A percentile compares a stretch with the other conserved stretches of the same genome.
These are phyloP conservation scores for Lepidochitona cinerea DNA, from an alignment of 2,888 invertebrate genomes.

Conservation along the genomic window DNA sequence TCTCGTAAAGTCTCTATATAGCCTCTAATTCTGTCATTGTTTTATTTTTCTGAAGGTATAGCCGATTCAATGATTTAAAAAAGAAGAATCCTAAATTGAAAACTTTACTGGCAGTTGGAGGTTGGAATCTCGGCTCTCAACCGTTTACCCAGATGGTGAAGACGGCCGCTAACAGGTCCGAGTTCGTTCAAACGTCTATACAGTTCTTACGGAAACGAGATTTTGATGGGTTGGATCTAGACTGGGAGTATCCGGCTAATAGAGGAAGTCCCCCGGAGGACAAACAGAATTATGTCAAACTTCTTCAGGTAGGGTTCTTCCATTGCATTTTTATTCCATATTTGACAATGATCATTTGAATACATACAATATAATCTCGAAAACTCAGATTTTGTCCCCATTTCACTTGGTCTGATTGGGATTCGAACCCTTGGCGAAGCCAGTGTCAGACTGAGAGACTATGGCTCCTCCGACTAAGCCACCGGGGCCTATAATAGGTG, in stretches of 20 bases:
- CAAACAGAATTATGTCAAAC: conserved; percentile 45
- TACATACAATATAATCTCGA: too few relatives aligned
- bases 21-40: not conserved
- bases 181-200: conserved; percentile 51
- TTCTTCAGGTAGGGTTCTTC: conserved; percentile 43
- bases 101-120: conserved; percentile 88
- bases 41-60: conserved; percentile 75
- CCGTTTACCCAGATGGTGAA: conserved; percentile 66
- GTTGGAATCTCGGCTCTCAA: conserved; percentile 92
- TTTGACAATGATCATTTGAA: too few relatives aligned
- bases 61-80: conserved; percentile 81
- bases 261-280: conserved; percentile 62
- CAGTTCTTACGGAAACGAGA: conserved; percentile 69
- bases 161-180: conserved; percentile 37
- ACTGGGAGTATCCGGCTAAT: conserved; percentile 90
- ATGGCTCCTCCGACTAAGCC: too few relatives aligned
- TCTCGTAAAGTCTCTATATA: too few relatives aligned
- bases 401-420: too few relatives aligned
- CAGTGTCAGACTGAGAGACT: too few relatives aligned
- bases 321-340: too few relatives aligned
- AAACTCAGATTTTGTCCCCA: too few relatives aligned
- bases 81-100: conserved; percentile 80
- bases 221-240: conserved; percentile 90
- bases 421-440: too few relatives aligned
- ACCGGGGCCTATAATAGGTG: too few relatives aligned